phyloP scores from a whole-genome alignment of 2,113 vertebrate species.

The Menidia beryllina region DNA sequence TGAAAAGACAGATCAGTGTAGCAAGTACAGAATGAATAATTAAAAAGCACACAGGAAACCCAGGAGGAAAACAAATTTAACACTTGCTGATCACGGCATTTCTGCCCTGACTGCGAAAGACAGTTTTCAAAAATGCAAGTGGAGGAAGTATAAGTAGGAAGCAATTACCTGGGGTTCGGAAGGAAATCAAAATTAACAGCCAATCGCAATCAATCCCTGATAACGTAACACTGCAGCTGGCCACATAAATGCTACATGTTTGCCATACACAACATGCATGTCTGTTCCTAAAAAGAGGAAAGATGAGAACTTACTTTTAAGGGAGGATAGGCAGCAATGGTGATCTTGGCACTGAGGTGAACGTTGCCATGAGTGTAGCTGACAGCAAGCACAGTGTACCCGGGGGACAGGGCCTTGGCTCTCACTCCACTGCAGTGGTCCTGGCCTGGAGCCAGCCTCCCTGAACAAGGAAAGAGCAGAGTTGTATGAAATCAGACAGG shows the following conservation, averaged over 20 bases:
- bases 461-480: slow-evolving; percentile 70
- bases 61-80: slow-evolving; percentile 26
- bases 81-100: slow-evolving; percentile 40
- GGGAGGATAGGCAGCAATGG: slow-evolving; percentile 88
- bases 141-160: too few relatives aligned
- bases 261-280: neutral
- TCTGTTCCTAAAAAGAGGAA: neutral
- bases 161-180: neutral
- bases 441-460: slow-evolving; percentile 80
- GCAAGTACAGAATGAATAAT: slow-evolving; percentile 50
- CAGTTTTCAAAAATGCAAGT: neutral
- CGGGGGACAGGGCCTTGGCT: slow-evolving; percentile 85
- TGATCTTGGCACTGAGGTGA: slow-evolving; percentile 88
- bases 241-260: neutral
- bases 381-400: slow-evolving; percentile 85
- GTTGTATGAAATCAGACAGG: slow-evolving; percentile 10
- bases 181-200: slow-evolving; percentile 26
- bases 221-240: neutral
- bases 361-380: slow-evolving; percentile 87
- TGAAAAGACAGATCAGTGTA: slow-evolving; percentile 32
- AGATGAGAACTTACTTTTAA: slow-evolving; percentile 84
- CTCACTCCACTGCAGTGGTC: slow-evolving; percentile 88
- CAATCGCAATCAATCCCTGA: slow-evolving; percentile 9
- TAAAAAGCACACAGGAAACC: slow-evolving; percentile 53
- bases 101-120: slow-evolving; percentile 27